These are phyloP conservation scores for Yponomeuta evonymella DNA, from an alignment of 2,888 invertebrate species.

Conservation along the genomic window DNA sequence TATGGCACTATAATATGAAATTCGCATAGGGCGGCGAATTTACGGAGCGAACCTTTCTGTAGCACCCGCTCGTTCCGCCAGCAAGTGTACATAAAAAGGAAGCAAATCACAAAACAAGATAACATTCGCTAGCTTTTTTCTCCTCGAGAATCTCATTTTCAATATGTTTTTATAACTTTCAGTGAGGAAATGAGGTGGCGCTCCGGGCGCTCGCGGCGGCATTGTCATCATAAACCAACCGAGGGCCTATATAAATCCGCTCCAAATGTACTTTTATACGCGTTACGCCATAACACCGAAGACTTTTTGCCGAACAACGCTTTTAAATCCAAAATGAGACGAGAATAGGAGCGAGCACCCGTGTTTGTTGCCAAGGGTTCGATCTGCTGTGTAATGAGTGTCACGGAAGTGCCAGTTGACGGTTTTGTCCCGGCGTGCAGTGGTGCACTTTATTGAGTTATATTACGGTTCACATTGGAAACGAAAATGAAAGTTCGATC, in stretches of 20 bases:
- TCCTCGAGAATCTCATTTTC: constrained; percentile 72
- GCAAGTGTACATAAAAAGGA: constrained; percentile 61
- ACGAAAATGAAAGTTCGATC: no score
- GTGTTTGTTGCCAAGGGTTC: not conserved
- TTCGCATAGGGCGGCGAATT: not conserved
- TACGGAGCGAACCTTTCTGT: constrained; percentile 28
- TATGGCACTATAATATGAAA: not conserved
- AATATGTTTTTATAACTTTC: constrained; percentile 77
- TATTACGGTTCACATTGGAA: no score
- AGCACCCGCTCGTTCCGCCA: constrained; percentile 59
- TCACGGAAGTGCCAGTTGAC: not conserved
- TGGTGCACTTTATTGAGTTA: not conserved
- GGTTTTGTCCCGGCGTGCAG: not conserved
- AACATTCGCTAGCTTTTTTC: constrained; percentile 64
- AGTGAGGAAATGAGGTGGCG: constrained; percentile 73
- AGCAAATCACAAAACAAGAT: constrained; percentile 73
- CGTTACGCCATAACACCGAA: constrained; percentile 67
- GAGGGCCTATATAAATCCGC: constrained; percentile 70
- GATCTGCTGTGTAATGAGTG: not conserved
- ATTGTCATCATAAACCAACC: constrained; percentile 74
- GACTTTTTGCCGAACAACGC: constrained; percentile 46
- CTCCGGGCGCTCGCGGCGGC: constrained; percentile 55
- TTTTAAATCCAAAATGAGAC: constrained; percentile 41
- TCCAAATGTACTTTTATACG: constrained; percentile 71
- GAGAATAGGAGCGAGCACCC: not conserved